phyloP scores from a whole-genome alignment of 1,140 invertebrate genomes.

The Zaprionus ghesquierei region DNA sequence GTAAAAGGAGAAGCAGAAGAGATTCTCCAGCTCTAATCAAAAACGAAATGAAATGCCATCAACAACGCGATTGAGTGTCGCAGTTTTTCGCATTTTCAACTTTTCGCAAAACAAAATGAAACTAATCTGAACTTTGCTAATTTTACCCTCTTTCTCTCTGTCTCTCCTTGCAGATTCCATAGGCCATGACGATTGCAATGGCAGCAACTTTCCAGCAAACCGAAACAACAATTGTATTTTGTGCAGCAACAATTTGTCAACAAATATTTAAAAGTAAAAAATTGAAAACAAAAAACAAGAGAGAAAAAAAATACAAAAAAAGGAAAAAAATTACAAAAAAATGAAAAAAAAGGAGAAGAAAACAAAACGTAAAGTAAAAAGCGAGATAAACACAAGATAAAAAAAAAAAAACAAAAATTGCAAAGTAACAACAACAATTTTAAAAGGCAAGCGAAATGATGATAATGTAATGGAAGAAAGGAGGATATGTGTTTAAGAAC shows the following conservation, averaged over 20 bases:
- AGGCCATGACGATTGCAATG: constrained; percentile 90
- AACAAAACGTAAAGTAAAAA: constrained; percentile 15
- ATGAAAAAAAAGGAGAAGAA: constrained; percentile 32
- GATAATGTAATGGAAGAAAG: constrained; percentile 11
- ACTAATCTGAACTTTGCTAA: constrained; percentile 70
- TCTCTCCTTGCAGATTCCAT: constrained; percentile 85
- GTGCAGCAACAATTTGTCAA: constrained; percentile 78
- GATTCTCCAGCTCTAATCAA: constrained; percentile 7
- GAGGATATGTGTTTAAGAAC: constrained; percentile 28
- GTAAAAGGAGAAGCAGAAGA: not conserved
- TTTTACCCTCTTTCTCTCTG: constrained; percentile 10
- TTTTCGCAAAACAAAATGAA: constrained; percentile 33
- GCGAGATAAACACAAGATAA: constrained; percentile 28
- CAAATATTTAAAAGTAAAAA: constrained; percentile 72
- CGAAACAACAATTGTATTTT: constrained; percentile 81
- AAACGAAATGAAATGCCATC: not conserved
- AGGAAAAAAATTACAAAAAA: constrained; percentile 28
- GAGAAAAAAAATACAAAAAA: constrained; percentile 44
- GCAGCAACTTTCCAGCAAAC: constrained; percentile 82
- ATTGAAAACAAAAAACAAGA: constrained; percentile 56
- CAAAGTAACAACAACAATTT: constrained; percentile 30
- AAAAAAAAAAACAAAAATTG: constrained; percentile 29
- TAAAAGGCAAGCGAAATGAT: constrained; percentile 2
- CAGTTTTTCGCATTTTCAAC: constrained; percentile 22
- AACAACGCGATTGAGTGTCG: not conserved